Evolutionary conservation across 2,888 invertebrate genomes (phyloP).

Genomic region (Pollenia amentaria): DNA sequence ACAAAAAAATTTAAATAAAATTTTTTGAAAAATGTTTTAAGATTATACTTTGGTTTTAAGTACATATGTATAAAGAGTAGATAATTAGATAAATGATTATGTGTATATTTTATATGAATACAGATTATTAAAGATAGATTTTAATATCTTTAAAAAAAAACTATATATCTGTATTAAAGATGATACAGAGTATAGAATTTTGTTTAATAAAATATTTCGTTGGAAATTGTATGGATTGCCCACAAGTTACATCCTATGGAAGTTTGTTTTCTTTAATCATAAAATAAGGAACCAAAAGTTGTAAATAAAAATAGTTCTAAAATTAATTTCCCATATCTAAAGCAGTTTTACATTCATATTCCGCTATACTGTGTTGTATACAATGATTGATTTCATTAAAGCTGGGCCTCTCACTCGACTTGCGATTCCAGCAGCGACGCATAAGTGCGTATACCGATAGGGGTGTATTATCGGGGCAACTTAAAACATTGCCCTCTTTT

Average conservation of each 20-base stretch:
- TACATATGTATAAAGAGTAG: constrained; percentile 23
- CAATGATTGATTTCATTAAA: constrained; percentile 93
- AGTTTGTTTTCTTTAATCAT: constrained; percentile 36
- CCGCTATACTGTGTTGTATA: constrained; percentile 88
- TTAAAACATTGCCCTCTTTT: constrained; percentile 96
- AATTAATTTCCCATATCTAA: constrained; percentile 73
- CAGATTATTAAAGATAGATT: constrained; percentile 31
- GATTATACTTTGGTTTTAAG: neutral
- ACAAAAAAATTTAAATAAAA: neutral
- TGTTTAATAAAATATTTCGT: constrained; percentile 60
- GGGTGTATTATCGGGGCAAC: constrained; percentile 96
- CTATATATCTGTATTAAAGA: neutral
- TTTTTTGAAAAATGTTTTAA: constrained; percentile 4
- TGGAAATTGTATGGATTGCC: constrained; percentile 50
- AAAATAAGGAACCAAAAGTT: constrained; percentile 65
- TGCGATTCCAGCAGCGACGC: constrained; percentile 96
- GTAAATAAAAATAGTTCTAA: constrained; percentile 26
- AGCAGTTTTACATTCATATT: constrained; percentile 83
- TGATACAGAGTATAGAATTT: constrained; percentile 8
- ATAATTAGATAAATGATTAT: constrained; percentile 61
- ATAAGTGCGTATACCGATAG: constrained; percentile 94
- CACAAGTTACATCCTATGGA: constrained; percentile 58
- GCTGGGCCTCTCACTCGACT: constrained; percentile 93
- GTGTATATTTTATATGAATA: constrained; percentile 21
- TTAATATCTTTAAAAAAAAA: constrained; percentile 5